Evolutionary conservation across 2,888 invertebrate species (phyloP), one percentile per base, ranked within the genome.

Genomic region (Pristionchus exspectatus): DNA sequence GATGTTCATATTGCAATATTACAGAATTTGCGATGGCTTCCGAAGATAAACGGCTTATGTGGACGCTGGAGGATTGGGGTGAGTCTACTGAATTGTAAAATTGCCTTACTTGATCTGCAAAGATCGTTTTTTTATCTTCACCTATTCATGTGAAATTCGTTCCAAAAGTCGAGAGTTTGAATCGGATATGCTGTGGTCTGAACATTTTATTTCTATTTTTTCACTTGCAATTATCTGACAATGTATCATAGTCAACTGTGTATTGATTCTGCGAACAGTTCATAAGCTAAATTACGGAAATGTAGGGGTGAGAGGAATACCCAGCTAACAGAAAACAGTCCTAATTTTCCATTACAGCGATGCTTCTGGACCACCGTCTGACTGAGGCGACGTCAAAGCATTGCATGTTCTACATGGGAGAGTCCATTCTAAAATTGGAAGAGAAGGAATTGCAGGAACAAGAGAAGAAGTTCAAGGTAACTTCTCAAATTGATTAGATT

Each of bases 351-450:
- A 30, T 30, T 12, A 27, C 27, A 72, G 69, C 16, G 14, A 72
- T 72, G 69, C 74, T 74, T 16, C 74, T 74, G 0, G 74, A 74
- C 38, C 74, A 74, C 24, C 74, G 14, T 21, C 74, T 33, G 24
- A 74, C 74, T 16, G 74, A 74, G 24, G 7, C 7, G 21, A 74
- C 74, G 10, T 74, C 74, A 5, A 74, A 74, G 21, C 18, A 21
- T 5, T 74, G 74, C 74, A 74, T 74, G 74, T 33, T 38, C 74
- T 74, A 38, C 44, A 74, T 74, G 74, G 74, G 74, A 38, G 74
- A 74, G 24, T 74, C 74, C 2, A 21, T 74, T 74, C 74, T 74
- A 38, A 33, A 74, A 16, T 16, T 74, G 38, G 38, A 74, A 14
- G 30, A 69, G 30, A 69, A 69, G 30, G 2, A 30, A 69, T 27